Conservation (phyloP, 2,113 vertebrate genomes). For the Calonectris borealis region DNA sequence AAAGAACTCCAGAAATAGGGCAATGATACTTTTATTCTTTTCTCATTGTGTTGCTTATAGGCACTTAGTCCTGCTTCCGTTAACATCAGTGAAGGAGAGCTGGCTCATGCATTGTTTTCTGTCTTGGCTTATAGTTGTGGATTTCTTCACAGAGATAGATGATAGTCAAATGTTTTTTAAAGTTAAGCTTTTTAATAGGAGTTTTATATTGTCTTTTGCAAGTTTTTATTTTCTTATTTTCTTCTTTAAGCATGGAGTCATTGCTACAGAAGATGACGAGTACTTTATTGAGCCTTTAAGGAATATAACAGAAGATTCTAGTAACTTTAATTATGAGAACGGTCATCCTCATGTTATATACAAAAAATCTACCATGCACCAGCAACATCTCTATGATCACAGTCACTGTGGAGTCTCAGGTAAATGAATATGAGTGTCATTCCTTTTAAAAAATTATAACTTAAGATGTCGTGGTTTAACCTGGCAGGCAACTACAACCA, state of each 20-base stretch:
- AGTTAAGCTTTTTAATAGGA: neutral
- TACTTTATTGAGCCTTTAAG: conserved; percentile 99
- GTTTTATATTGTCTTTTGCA: neutral
- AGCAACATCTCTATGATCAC: conserved; percentile 84
- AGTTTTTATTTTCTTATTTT: neutral
- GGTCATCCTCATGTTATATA: conserved; percentile 98
- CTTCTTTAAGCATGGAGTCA: conserved; percentile 90
- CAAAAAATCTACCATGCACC: conserved; percentile 92
- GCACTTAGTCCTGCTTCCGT: neutral
- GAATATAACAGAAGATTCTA: conserved; percentile 87
- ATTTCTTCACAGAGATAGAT: neutral
- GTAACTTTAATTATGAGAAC: conserved; percentile 84
- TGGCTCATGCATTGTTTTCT: neutral
- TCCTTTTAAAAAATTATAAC: neutral
- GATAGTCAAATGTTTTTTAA: neutral
- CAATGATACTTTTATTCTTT: neutral
- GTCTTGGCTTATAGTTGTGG: neutral
- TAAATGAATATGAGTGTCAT: conserved; percentile 69
- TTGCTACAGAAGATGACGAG: conserved; percentile 97
- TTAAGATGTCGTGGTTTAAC: neutral
- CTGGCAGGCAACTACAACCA: no score
- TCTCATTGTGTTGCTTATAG: neutral
- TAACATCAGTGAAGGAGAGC: neutral
- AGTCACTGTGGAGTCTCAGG: conserved; percentile 94
- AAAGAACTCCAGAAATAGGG: neutral